These are phyloP conservation scores for Gonocerus acuteangulatus DNA, from an alignment of 2,888 invertebrate species.

Conservation along the genomic window DNA sequence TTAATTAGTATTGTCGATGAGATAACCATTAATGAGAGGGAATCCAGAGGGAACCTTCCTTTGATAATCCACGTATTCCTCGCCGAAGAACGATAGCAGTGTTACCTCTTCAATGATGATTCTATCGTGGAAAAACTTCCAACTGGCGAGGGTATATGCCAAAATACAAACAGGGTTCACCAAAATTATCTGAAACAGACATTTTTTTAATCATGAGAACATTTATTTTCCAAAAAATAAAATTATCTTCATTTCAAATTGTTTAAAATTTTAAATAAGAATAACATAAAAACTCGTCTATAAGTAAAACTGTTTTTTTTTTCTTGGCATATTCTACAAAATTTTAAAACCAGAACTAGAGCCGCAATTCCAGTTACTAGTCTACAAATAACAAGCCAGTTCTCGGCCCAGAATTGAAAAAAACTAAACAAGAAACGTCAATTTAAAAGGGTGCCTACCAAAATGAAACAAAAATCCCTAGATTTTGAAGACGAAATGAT, in stretches of 20 bases:
- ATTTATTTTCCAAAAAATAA: not conserved
- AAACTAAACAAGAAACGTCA: too few relatives aligned
- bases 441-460: too few relatives aligned
- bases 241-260: too few relatives aligned
- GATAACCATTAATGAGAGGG: conserved; percentile 76
- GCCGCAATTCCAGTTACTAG: too few relatives aligned
- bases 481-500: too few relatives aligned
- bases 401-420: too few relatives aligned
- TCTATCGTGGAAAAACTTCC: conserved; percentile 85
- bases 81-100: conserved; percentile 84
- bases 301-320: not conserved
- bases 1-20: conserved; percentile 31
- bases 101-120: conserved; percentile 83
- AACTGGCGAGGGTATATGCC: conserved; percentile 72
- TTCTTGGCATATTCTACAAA: not conserved
- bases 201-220: not conserved
- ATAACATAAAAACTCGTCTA: not conserved
- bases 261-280: not conserved
- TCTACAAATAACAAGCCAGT: too few relatives aligned
- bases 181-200: conserved; percentile 65
- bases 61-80: conserved; percentile 80
- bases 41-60: conserved; percentile 73
- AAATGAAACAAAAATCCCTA: too few relatives aligned
- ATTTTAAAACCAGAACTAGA: not conserved
- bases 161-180: conserved; percentile 82